Evolutionary conservation across 1,140 invertebrate genomes (phyloP).

Genomic region (Halyomorpha halys): DNA sequence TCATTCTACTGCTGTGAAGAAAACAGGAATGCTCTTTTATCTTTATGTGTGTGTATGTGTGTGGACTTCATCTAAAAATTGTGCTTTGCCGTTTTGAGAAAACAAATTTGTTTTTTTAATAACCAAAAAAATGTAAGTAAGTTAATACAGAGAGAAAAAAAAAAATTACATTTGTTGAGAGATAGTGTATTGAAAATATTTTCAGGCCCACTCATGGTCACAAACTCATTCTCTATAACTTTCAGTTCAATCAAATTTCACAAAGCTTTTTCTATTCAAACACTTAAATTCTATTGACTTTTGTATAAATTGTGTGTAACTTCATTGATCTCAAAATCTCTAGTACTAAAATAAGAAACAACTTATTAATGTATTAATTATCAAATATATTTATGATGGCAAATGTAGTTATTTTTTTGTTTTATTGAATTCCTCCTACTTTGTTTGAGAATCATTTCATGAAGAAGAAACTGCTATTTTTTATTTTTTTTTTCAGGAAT

Average conservation of each 20-base stretch:
- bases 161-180: not conserved
- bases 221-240: not conserved
- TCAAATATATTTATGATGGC: constrained; percentile 11
- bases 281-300: not conserved
- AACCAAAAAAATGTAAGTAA: not conserved
- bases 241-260: not conserved
- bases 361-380: constrained; percentile 3
- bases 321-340: constrained; percentile 10
- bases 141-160: too few relatives aligned
- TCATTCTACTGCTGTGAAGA: not conserved
- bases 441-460: too few relatives aligned
- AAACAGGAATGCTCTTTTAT: not conserved
- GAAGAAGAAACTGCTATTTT: too few relatives aligned
- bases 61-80: not conserved
- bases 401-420: not conserved
- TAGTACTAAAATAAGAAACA: not conserved
- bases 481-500: too few relatives aligned
- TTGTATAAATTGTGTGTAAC: constrained; percentile 7
- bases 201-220: not conserved
- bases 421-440: not conserved
- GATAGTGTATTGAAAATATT: not conserved
- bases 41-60: not conserved
- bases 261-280: not conserved
- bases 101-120: too few relatives aligned
- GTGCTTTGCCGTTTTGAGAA: too few relatives aligned